Percentiles rank a stretch among this genome's conserved stretches.
Conservation (phyloP, 2,113 vertebrate genomes). For the Panurus biarmicus region DNA sequence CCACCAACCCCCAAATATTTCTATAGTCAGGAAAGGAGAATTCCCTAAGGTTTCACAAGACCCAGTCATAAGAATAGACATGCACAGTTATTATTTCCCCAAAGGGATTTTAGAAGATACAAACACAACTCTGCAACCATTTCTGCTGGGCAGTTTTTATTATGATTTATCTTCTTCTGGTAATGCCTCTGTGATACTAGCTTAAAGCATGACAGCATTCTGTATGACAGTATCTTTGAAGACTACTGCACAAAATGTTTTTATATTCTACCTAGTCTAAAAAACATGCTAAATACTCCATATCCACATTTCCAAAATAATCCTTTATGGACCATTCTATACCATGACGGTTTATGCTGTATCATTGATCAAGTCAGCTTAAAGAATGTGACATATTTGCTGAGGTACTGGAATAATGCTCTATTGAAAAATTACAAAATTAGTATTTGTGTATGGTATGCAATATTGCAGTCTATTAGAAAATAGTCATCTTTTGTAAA, state of each 20-base stretch:
- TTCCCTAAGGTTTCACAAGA: background rate
- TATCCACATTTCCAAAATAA: background rate
- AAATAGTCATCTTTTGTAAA: background rate
- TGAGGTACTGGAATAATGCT: background rate
- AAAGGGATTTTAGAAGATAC: background rate
- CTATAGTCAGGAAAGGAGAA: background rate
- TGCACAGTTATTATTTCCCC: background rate
- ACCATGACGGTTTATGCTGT: background rate
- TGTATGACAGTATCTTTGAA: background rate
- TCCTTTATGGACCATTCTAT: background rate
- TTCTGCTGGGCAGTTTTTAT: background rate
- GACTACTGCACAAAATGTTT: background rate
- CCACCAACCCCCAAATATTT: background rate
- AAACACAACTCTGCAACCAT: background rate
- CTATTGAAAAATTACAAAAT: background rate
- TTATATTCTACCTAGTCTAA: background rate
- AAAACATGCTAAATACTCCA: background rate
- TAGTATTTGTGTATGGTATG: background rate
- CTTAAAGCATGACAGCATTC: background rate
- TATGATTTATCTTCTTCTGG: background rate
- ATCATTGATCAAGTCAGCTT: background rate
- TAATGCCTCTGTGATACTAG: background rate
- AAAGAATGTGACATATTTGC: background rate
- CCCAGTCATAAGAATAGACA: background rate
- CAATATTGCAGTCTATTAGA: background rate